Conservation (phyloP, 2,888 invertebrate genomes). For the Euplexia lucipara region DNA sequence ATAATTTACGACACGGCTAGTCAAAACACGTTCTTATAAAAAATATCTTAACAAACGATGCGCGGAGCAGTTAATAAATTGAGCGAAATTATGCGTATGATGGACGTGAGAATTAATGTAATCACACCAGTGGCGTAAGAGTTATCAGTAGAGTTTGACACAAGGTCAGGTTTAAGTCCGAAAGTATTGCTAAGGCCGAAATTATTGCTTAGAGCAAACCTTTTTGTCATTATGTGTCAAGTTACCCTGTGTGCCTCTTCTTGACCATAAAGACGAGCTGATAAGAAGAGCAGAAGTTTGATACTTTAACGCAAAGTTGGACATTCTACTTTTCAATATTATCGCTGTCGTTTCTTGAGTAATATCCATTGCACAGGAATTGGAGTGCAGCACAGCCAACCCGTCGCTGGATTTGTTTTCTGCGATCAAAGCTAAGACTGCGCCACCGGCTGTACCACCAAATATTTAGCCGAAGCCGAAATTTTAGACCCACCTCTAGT, state of each 20-base stretch:
- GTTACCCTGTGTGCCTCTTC: neutral
- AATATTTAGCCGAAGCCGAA: conserved; percentile 19
- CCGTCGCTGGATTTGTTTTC: too few relatives aligned
- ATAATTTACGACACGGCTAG: conserved; percentile 55
- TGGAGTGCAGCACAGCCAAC: too few relatives aligned
- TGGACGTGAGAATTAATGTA: conserved; percentile 68
- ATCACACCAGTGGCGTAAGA: conserved; percentile 59
- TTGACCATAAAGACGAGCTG: neutral
- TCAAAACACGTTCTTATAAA: conserved; percentile 60
- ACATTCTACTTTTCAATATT: too few relatives aligned
- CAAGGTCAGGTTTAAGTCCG: conserved; percentile 46
- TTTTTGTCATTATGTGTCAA: too few relatives aligned
- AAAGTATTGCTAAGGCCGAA: conserved; percentile 5
- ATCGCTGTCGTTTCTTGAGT: too few relatives aligned
- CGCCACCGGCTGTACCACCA: neutral
- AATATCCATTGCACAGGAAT: too few relatives aligned
- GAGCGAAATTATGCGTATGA: conserved; percentile 62
- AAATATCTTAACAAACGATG: conserved; percentile 48
- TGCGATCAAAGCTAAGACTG: too few relatives aligned
- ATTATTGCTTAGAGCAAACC: too few relatives aligned
- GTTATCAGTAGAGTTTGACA: conserved; percentile 44
- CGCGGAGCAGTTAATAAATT: conserved; percentile 62
- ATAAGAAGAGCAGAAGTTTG: too few relatives aligned
- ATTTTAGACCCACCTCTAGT: conserved; percentile 27
- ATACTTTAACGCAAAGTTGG: too few relatives aligned